Conservation (phyloP, 2,113 vertebrate genomes). For the Nymphicus hollandicus region DNA sequence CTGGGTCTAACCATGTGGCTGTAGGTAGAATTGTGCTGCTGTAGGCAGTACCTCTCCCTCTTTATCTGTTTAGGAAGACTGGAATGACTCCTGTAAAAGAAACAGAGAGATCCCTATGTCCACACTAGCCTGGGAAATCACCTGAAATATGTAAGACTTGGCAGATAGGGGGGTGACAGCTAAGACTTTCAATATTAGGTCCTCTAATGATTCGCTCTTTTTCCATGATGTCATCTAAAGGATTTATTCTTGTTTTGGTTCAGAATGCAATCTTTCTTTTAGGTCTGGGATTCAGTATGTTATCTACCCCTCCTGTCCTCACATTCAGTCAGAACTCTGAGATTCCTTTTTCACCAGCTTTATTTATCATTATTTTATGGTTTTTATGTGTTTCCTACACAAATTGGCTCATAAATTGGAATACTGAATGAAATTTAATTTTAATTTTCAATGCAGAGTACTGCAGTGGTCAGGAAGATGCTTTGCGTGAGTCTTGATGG, state of each 20-base stretch:
- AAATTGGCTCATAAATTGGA: not conserved
- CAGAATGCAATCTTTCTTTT: not conserved
- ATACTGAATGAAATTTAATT: not conserved
- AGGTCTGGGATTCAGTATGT: not conserved
- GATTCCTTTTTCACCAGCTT: not conserved
- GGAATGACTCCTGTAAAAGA: not conserved
- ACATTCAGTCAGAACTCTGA: not conserved
- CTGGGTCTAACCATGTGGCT: not conserved
- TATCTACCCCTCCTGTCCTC: not conserved
- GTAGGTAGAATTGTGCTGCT: not conserved
- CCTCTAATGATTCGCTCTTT: not conserved
- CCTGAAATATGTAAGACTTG: not conserved
- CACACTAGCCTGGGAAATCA: not conserved
- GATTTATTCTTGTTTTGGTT: not conserved
- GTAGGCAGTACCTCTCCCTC: not conserved
- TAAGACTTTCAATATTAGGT: not conserved
- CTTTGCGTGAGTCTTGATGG: not conserved
- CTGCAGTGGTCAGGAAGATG: not conserved
- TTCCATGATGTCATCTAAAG: not conserved
- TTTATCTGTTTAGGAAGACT: not conserved
- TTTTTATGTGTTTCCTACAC: not conserved
- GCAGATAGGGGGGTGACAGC: not conserved
- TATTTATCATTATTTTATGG: not conserved
- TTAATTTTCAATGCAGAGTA: constrained; percentile 3
- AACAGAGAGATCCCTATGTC: not conserved